Percentiles rank a stretch among this genome's conserved stretches.
Conservation (phyloP, 1,140 invertebrate genomes). For the Archivesica marissinica region DNA sequence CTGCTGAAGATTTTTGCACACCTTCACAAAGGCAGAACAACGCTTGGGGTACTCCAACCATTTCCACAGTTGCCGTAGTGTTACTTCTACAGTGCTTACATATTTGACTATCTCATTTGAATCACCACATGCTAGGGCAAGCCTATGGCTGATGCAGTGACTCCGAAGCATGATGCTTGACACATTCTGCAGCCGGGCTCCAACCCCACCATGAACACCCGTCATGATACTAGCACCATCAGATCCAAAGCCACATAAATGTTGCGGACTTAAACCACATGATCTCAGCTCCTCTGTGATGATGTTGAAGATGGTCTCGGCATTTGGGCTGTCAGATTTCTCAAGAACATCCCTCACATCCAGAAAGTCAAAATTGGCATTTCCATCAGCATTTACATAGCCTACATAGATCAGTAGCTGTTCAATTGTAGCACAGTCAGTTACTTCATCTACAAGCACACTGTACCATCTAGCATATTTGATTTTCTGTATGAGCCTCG, state of each 20-base stretch:
- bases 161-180: neutral
- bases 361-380: no score
- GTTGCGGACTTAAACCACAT: neutral
- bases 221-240: constrained; percentile 40
- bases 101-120: constrained; percentile 52
- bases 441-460: no score
- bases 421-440: no score
- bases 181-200: neutral
- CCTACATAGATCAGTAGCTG: no score
- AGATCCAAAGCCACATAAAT: constrained; percentile 8
- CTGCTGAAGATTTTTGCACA: no score
- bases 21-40: no score
- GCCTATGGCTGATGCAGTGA: constrained; percentile 63
- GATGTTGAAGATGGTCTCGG: neutral
- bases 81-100: constrained; percentile 54
- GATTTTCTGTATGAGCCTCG: no score
- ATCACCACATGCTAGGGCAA: constrained; percentile 61
- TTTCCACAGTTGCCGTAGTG: constrained; percentile 56
- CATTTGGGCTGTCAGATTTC: constrained; percentile 30
- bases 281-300: neutral
- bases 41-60: constrained; percentile 64
- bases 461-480: no score
- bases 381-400: no score
- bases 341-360: constrained; percentile 14
- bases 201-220: constrained; percentile 3